phyloP scores from a whole-genome alignment of 92 coral and sea anemone genomes.

The Chrysogorgia sp. region DNA sequence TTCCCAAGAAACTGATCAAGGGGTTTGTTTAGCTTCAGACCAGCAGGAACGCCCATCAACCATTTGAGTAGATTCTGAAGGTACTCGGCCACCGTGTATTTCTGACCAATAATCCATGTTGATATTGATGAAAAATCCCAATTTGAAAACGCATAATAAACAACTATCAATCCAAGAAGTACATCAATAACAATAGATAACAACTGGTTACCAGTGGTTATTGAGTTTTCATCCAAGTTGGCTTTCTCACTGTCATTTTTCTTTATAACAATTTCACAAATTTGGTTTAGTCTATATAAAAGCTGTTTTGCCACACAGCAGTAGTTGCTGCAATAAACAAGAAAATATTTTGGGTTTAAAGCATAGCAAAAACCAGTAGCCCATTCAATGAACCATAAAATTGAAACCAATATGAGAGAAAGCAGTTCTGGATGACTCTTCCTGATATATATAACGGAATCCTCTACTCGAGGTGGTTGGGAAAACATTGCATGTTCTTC shows the following conservation, averaged over 20 bases:
- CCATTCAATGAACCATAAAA: constrained; percentile 10
- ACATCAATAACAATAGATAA: constrained; percentile 61
- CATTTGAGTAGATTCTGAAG: constrained; percentile 71
- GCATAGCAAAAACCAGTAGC: not conserved
- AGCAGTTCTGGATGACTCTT: not conserved
- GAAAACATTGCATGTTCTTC: not conserved
- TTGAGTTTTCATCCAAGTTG: not conserved
- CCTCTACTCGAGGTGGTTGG: not conserved
- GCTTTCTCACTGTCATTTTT: not conserved
- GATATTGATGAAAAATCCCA: constrained; percentile 49
- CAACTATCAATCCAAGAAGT: constrained; percentile 64
- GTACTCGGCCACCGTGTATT: constrained; percentile 71
- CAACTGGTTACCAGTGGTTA: constrained; percentile 10
- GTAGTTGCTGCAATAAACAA: not conserved
- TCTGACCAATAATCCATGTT: constrained; percentile 61
- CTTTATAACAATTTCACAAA: constrained; percentile 2
- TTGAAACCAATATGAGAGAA: constrained; percentile 1
- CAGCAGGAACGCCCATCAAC: constrained; percentile 93
- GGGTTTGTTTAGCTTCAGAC: constrained; percentile 83
- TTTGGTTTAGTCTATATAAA: constrained; percentile 6
- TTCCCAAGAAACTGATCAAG: constrained; percentile 80
- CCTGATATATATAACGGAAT: not conserved
- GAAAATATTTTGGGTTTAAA: not conserved
- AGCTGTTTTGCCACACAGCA: constrained; percentile 41
- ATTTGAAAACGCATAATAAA: constrained; percentile 56